Evolutionary conservation across 2,113 vertebrate species (phyloP).

Genomic region (Seriola quinqueradiata): DNA sequence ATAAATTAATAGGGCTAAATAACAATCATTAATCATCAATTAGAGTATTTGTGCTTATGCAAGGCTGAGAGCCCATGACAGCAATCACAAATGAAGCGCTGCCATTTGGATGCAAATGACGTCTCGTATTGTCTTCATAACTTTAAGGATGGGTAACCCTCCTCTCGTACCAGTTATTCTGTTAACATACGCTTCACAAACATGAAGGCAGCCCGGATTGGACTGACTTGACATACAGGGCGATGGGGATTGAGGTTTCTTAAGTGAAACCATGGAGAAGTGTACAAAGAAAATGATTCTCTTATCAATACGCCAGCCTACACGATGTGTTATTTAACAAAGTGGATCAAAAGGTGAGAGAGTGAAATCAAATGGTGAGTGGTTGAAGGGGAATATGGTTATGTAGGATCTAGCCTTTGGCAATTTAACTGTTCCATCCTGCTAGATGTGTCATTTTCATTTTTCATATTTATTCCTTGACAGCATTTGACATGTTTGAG

Average conservation of each 20-base stretch:
- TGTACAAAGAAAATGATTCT: slow-evolving; percentile 10
- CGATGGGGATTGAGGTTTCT: not conserved
- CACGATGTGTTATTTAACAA: slow-evolving; percentile 54
- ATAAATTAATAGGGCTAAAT: not conserved
- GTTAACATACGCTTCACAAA: not conserved
- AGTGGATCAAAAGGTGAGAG: slow-evolving; percentile 35
- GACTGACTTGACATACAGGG: slow-evolving; percentile 24
- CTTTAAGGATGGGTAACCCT: too few relatives aligned
- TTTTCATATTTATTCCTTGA: slow-evolving; percentile 55
- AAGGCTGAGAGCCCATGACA: not conserved
- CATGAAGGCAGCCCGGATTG: slow-evolving; percentile 21
- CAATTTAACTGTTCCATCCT: slow-evolving; percentile 57
- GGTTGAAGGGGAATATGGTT: slow-evolving; percentile 32
- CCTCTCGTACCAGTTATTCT: too few relatives aligned
- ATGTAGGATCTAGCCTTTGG: slow-evolving; percentile 54
- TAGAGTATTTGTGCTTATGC: not conserved
- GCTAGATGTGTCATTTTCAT: slow-evolving; percentile 55
- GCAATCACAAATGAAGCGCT: slow-evolving; percentile 10
- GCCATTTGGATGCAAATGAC: slow-evolving; percentile 40
- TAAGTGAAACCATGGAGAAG: slow-evolving; percentile 18
- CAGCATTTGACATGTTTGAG: slow-evolving; percentile 58
- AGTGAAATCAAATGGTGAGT: slow-evolving; percentile 66
- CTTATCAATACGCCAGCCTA: slow-evolving; percentile 39
- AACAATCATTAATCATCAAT: not conserved
- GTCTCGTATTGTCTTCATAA: slow-evolving; percentile 20